Conservation (phyloP, 2,797 vertebrate species). For the Platalea minor region DNA sequence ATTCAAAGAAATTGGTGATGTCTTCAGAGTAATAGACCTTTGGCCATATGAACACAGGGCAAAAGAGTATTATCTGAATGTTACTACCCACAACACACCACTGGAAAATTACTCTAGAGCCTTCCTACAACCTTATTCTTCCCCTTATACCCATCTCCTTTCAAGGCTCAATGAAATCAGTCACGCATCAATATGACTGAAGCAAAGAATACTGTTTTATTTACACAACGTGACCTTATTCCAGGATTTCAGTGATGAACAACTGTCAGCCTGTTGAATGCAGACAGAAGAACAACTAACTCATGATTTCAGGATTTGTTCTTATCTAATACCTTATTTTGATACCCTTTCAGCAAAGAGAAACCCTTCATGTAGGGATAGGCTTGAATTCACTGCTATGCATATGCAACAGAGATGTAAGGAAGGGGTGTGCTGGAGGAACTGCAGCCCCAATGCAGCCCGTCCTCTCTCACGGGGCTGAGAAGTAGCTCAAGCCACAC, state of each 20-base stretch:
- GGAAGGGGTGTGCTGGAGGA: not conserved
- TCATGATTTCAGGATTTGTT: not conserved
- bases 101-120: not conserved
- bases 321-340: not conserved
- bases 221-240: not conserved
- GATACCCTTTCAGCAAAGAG: not conserved
- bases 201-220: not conserved
- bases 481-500: not conserved
- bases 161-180: not conserved
- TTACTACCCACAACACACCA: not conserved
- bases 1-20: not conserved
- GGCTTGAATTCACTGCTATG: not conserved
- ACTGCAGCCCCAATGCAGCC: accelerated
- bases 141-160: not conserved
- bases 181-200: not conserved
- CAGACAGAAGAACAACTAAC: not conserved
- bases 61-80: not conserved
- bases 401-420: not conserved
- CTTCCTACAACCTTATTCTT: not conserved
- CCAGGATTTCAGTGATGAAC: not conserved
- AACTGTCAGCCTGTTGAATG: not conserved
- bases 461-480: not conserved
- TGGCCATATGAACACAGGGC: not conserved
- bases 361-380: not conserved
- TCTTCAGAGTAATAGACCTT: not conserved